Conservation (phyloP, 1,140 invertebrate species). For the Papilio xuthus region DNA sequence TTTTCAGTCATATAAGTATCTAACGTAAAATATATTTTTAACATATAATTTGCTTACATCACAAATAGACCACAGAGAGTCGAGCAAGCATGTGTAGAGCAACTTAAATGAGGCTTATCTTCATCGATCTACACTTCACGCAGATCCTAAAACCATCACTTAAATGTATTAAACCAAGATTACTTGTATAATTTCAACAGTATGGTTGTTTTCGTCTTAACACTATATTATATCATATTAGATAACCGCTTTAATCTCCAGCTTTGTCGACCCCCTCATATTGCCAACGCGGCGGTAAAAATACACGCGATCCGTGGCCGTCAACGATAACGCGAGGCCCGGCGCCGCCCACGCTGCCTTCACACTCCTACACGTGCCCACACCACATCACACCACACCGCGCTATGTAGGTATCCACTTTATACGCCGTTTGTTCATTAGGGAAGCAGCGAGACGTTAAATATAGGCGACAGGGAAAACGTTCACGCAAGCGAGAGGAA, state of each 20-base stretch:
- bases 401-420: neutral
- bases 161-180: too few species aligned
- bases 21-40: too few species aligned
- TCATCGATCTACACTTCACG: too few species aligned
- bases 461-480: constrained; percentile 50
- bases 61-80: too few species aligned
- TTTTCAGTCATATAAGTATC: too few species aligned
- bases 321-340: constrained; percentile 51
- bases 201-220: neutral
- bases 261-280: constrained; percentile 39
- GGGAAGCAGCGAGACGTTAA: constrained; percentile 47
- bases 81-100: too few species aligned
- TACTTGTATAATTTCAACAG: too few species aligned
- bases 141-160: too few species aligned
- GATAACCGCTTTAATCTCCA: constrained; percentile 1
- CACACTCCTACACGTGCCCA: constrained; percentile 36
- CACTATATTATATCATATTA: neutral
- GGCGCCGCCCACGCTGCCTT: constrained; percentile 49
- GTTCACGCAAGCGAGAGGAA: constrained; percentile 45
- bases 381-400: constrained; percentile 13
- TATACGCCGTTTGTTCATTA: constrained; percentile 49
- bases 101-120: too few species aligned
- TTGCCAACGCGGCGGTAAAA: constrained; percentile 61
- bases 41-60: too few species aligned
- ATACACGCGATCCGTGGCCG: constrained; percentile 61